These are phyloP conservation scores for Silurus asotus DNA, from an alignment of 2,113 vertebrate genomes.

Conservation along the genomic window DNA sequence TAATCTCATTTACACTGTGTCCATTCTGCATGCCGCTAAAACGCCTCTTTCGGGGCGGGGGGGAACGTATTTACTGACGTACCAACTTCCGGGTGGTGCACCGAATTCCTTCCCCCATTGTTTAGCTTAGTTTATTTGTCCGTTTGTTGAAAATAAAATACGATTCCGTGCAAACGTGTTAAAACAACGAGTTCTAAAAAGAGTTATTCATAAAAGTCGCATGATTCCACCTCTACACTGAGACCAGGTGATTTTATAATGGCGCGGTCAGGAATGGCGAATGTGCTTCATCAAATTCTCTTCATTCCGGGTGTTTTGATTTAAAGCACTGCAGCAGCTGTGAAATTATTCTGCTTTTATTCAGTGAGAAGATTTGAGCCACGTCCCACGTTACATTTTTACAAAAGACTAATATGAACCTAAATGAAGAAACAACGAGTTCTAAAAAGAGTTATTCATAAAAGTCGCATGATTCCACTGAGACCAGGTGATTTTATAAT, in stretches of 20 bases:
- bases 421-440: not conserved
- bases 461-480: not conserved
- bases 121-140: not conserved
- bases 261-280: not conserved
- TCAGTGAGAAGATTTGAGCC: not conserved
- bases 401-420: not conserved
- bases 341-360: not conserved
- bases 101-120: not conserved
- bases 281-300: not conserved
- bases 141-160: not conserved
- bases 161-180: not conserved
- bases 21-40: too few species aligned
- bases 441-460: not conserved
- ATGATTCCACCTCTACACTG: not conserved
- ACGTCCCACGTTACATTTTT: not conserved
- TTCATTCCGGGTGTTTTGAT: too few species aligned
- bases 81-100: conserved; percentile 25
- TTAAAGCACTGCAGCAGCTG: not conserved
- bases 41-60: not conserved
- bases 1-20: not conserved
- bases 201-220: too few species aligned
- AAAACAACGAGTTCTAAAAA: not conserved
- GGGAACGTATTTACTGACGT: conserved; percentile 37
- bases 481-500: not conserved
- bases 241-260: not conserved